Conservation (phyloP, 2,888 invertebrate genomes). For the Acanthopleura granulata region DNA sequence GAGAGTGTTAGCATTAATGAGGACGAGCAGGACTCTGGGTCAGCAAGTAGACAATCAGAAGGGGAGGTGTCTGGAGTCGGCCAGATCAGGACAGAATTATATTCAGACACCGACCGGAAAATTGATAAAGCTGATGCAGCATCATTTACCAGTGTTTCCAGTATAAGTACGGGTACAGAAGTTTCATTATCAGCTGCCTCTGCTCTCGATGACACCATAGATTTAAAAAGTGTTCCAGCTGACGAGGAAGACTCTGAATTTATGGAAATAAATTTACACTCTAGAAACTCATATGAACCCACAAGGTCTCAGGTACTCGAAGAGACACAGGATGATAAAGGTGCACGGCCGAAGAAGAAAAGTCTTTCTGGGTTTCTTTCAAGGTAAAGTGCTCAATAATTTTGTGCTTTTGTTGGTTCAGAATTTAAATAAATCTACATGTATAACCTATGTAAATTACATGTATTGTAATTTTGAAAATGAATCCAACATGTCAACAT, state of each 20-base stretch:
- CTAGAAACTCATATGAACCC: conserved; percentile 58
- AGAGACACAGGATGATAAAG: conserved; percentile 52
- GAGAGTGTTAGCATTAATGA: conserved; percentile 17
- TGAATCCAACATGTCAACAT: too few relatives aligned
- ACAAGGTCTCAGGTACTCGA: conserved; percentile 52
- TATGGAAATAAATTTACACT: conserved; percentile 62
- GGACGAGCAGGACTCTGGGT: conserved; percentile 17
- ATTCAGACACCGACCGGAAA: conserved; percentile 10
- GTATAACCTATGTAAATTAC: too few relatives aligned
- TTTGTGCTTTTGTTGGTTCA: too few relatives aligned
- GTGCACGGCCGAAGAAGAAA: conserved; percentile 50
- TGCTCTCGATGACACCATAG: conserved; percentile 48
- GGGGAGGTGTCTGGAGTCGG: conserved; percentile 20
- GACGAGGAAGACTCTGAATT: conserved; percentile 63
- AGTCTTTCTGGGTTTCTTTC: conserved; percentile 45
- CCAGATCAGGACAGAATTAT: conserved; percentile 20
- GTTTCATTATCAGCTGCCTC: conserved; percentile 61
- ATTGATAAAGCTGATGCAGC: conserved; percentile 27
- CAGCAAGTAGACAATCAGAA: not conserved
- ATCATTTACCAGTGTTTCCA: conserved; percentile 59
- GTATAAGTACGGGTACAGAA: conserved; percentile 63
- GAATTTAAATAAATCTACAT: too few relatives aligned
- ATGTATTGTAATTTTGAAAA: too few relatives aligned
- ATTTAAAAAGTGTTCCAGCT: conserved; percentile 44
- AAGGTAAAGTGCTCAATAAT: not conserved